Percentiles rank a stretch among this genome's conserved stretches.
phyloP scores from a whole-genome alignment of 2,797 vertebrate species.

The Coranthus polyacanthus region DNA sequence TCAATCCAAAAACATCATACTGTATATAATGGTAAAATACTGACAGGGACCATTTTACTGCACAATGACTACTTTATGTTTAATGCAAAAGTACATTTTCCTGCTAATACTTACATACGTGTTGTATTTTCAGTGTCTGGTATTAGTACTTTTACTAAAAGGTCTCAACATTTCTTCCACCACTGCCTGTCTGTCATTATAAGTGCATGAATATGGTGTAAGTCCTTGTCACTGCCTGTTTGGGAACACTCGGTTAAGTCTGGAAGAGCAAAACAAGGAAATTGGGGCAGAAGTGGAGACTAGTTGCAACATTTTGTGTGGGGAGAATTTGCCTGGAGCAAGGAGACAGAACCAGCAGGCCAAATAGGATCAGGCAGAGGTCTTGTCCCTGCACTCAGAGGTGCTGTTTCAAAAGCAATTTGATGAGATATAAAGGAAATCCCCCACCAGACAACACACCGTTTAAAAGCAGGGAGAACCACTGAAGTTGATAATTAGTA shows the following conservation, averaged over 20 bases:
- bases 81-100: too few species aligned
- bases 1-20: too few species aligned
- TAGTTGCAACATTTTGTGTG: slow-evolving; percentile 13
- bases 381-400: slow-evolving; percentile 39
- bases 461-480: slow-evolving; percentile 10
- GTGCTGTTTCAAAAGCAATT: slow-evolving; percentile 37
- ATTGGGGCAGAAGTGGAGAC: slow-evolving; percentile 34
- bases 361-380: slow-evolving; percentile 53
- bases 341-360: slow-evolving; percentile 34
- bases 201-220: slow-evolving; percentile 2
- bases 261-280: slow-evolving; percentile 30
- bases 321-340: slow-evolving; percentile 26
- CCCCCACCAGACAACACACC: not conserved
- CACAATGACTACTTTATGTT: too few species aligned
- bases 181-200: not conserved
- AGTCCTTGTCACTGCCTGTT: slow-evolving; percentile 20
- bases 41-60: too few species aligned
- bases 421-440: slow-evolving; percentile 24
- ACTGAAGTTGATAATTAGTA: not conserved
- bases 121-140: too few species aligned
- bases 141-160: too few species aligned
- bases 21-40: too few species aligned
- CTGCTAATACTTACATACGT: too few species aligned
- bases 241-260: slow-evolving; percentile 31
- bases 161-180: too few species aligned